Base-by-base conservation (phyloP, 2,113 vertebrate species). In the Cygnus atratus region DNA sequence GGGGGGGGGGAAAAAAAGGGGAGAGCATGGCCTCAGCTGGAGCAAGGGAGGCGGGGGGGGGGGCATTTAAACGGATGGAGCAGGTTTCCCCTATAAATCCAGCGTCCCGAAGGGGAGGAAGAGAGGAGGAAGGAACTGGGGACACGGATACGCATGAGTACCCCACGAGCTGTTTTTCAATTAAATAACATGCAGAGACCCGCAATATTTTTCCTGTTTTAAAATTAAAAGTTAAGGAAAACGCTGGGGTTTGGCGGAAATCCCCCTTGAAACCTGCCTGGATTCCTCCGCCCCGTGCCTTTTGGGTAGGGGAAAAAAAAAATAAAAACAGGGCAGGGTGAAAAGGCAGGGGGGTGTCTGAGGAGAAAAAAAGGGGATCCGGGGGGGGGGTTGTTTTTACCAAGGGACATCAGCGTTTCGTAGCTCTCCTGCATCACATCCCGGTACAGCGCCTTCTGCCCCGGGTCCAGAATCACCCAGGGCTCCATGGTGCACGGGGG, bases 361-460 rank as follows among this genome's bases (percentile, higher is more conserved):
- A 29, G 44, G 24, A 35, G 8, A 29, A 44, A 33, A 58, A 44
- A n/a, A 20, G 8, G 2, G 50, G 80, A 24, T 52, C 2, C 14
- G 12, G 50, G 20, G 9, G 59, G 9, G 59, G 22, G 28, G 46
- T 5, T 46, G 44, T 46, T 46, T 46, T 52, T 66, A 96, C 95
- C 95, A 2, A 96, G 88, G 17, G 90, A 87, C 90, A 92, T 90
- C 66, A 94, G 66, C 0, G 66, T 25, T 46, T 90, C 66, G 6
- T 90, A 92, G 86, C 93, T 94, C 90, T 90, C 86, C 66, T 94
- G 93, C 90, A 92, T 92, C 58, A 89, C 66, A 2, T 86, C 41
- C 0, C 61, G 66, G 35, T 78, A 92, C 46, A 94, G 59, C 8
- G 81, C 90, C 44, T 65, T 62, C 71, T 89, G 93, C 13, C 54